Base-by-base conservation (phyloP, 2,797 vertebrate genomes). In the Chiroxiphia lanceolata region DNA sequence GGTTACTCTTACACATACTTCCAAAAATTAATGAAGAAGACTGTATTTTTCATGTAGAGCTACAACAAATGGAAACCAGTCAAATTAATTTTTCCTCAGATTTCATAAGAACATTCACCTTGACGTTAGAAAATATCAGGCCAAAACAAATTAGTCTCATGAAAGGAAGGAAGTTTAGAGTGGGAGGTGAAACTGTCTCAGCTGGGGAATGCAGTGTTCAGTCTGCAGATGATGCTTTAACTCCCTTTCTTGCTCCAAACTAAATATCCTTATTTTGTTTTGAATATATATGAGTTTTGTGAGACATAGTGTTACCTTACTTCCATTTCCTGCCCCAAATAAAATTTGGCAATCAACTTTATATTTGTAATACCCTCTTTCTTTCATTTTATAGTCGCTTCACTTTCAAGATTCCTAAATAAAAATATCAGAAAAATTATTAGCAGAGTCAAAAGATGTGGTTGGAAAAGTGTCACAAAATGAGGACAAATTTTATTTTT, bases 21-120 rank as follows among this genome's bases (percentile, higher is more conserved):
- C 54, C 31, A 72, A 68, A 89, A 87, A 64, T 57, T 33, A 85
- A 71, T 53, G 34, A 61, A 67, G 33, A 72, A 33, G 1, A 16
- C 18, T 7, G 1, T 80, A 44, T 67, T 91, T 89, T 85, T 88
- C 44, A 44, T 47, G 22, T 40, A 27, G 25, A 77, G 15, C 34
- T 72, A 47, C 25, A 82, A 51, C 36, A 87, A 53, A 76, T 72
- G 48, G 89, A 91, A 92, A 92, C 3, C 57, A 78, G 50, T n/a
- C 33, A 23, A 80, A 90, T 31, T 84, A 6, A 54, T 67, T 93
- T 89, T 60, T 53, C 47, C 23, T 92, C 57, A 83, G 5, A 60
- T 80, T 92, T 93, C 60, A 42, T 63, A 21, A 75, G 90, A 87
- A 50, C 36, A 48, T 80, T 85, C 79, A 85, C 60, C 71, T 90